Evolutionary conservation across 2,888 invertebrate genomes (phyloP), one percentile per base, ranked within the genome.

Genomic region (Drosophila prolongata): DNA sequence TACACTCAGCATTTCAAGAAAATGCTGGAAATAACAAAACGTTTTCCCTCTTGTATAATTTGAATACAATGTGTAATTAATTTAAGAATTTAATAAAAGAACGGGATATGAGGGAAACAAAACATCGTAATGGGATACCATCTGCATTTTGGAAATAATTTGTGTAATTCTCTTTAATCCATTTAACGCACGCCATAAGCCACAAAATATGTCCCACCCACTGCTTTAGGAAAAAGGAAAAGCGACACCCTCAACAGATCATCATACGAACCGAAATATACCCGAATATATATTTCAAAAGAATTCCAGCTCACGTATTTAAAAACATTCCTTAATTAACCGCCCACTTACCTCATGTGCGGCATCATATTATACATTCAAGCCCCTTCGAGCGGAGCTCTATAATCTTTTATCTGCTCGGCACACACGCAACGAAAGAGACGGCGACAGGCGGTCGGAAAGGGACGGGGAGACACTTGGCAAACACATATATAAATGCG

Each of bases 381-480:
- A 11, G 40, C 35, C 27, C 46, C 53, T 66, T 53, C 65, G 24
- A 56, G 66, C 59, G 43, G 40, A 49, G 27, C 72, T 56, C 55
- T 57, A 72, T 73, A 73, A 72, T 73, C 72, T 73, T 73, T 72
- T 73, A 73, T 73, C 73, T 73, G 50, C 60, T 67, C 64, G 27
- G 64, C 35, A 53, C 70, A 72, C 64, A 70, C 43, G 30, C 56
- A 43, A 13, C 10, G 16, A 38, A 11, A 27, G 50, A 34, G 46
- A 35, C 14, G 19, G 24, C 24, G 19, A n/a, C 14, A 38, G 19
- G 4, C 37, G 13, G 37, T 3, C 9, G 6, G 27, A 19, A 43
- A 2, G 61, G n/a, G 50, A 19, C 10, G 30, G 19, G 11, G 37
- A 44, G 24, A 19, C 44, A 64, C 64, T 53, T 61, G 64, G 52